These are phyloP conservation scores for Leptinotarsa haldemani DNA, from an alignment of 2,888 invertebrate species.

Conservation along the genomic window DNA sequence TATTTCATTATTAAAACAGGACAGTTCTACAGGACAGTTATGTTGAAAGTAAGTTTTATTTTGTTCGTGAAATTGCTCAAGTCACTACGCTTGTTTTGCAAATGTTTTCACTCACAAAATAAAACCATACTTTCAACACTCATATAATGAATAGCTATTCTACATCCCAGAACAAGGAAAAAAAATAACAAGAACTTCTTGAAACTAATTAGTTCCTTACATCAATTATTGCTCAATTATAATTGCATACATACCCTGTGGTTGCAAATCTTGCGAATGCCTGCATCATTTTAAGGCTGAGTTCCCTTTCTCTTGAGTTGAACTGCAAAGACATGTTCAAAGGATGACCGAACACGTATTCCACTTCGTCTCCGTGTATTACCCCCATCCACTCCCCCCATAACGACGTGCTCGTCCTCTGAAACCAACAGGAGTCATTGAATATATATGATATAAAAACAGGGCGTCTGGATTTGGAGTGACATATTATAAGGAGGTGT, in stretches of 20 bases:
- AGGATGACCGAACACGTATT: slow-evolving; percentile 97
- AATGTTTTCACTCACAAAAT: too few species aligned
- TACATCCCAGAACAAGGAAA: too few species aligned
- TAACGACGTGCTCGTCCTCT: slow-evolving; percentile 90
- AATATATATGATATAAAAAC: slow-evolving; percentile 28
- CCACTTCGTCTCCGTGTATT: slow-evolving; percentile 98
- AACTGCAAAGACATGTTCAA: slow-evolving; percentile 89
- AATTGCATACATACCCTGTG: slow-evolving; percentile 81
- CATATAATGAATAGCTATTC: too few species aligned
- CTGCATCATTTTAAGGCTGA: slow-evolving; percentile 92
- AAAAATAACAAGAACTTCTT: too few species aligned
- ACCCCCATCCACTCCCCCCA: slow-evolving; percentile 99
- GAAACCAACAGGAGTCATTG: slow-evolving; percentile 63
- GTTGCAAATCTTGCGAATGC: slow-evolving; percentile 93
- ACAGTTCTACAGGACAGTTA: too few species aligned
- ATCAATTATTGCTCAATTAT: too few species aligned
- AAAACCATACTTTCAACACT: too few species aligned
- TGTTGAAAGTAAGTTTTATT: too few species aligned
- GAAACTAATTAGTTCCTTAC: too few species aligned
- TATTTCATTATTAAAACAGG: too few species aligned
- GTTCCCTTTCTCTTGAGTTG: slow-evolving; percentile 85
- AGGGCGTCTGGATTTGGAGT: slow-evolving; percentile 17
- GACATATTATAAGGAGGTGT: neutral
- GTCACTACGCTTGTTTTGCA: too few species aligned
- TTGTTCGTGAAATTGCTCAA: too few species aligned